phyloP scores from a whole-genome alignment of 2,797 vertebrate species.

The Danio choprae region DNA sequence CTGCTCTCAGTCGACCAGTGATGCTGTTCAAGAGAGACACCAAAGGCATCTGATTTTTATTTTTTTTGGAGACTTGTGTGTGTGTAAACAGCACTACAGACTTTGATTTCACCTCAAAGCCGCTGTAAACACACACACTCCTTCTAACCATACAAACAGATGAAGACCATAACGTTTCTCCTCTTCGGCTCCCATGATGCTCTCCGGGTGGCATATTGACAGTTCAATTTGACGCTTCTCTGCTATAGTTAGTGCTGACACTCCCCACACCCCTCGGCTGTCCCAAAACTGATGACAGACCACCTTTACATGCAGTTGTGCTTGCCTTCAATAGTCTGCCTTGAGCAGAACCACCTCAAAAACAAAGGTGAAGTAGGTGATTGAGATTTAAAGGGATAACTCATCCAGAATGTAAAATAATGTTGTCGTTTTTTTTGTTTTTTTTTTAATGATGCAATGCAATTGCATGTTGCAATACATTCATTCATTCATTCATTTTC shows the following conservation, averaged over 20 bases:
- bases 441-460: too few relatives aligned
- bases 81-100: constrained; percentile 39
- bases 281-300: constrained; percentile 34
- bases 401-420: too few relatives aligned
- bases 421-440: too few relatives aligned
- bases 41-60: constrained; percentile 27
- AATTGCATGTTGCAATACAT: too few relatives aligned
- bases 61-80: constrained; percentile 10
- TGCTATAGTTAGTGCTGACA: constrained; percentile 17
- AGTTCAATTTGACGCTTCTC: constrained; percentile 39
- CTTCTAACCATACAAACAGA: constrained; percentile 20
- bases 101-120: constrained; percentile 51
- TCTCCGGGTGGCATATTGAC: constrained; percentile 30
- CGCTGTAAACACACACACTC: constrained; percentile 33
- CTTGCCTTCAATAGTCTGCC: background rate
- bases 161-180: constrained; percentile 7
- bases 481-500: too few relatives aligned
- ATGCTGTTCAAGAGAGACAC: constrained; percentile 36
- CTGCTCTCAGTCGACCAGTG: constrained; percentile 21
- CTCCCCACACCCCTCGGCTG: background rate
- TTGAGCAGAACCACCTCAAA: background rate
- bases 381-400: background rate
- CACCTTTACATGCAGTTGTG: constrained; percentile 6
- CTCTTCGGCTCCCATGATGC: constrained; percentile 26
- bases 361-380: background rate